These are phyloP conservation scores for Drosophila novamexicana DNA, from an alignment of 1,140 invertebrate genomes.

Conservation along the genomic window DNA sequence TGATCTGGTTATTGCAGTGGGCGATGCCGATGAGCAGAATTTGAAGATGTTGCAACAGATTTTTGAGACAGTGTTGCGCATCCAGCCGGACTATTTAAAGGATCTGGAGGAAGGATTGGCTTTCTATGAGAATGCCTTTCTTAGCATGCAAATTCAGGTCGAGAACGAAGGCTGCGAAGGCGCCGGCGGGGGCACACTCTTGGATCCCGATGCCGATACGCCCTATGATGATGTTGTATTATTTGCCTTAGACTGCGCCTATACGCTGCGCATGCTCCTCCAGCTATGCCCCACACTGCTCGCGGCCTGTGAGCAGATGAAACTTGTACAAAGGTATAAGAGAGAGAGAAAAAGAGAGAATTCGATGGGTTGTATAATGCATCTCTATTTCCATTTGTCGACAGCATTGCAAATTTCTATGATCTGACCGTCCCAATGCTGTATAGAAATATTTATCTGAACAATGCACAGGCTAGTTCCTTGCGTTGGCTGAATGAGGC, in stretches of 20 bases:
- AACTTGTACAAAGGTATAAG: slow-evolving; percentile 67
- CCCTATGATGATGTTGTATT: slow-evolving; percentile 89
- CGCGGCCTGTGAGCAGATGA: slow-evolving; percentile 55
- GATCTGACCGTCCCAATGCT: slow-evolving; percentile 87
- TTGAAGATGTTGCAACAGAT: slow-evolving; percentile 87
- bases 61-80: slow-evolving; percentile 87
- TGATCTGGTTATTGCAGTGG: slow-evolving; percentile 91
- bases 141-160: slow-evolving; percentile 76
- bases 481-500: slow-evolving; percentile 84
- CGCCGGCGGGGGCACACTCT: slow-evolving; percentile 64
- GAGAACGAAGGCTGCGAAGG: slow-evolving; percentile 80
- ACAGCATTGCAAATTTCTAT: slow-evolving; percentile 88
- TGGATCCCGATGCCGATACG: slow-evolving; percentile 65
- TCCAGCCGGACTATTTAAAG: slow-evolving; percentile 89
- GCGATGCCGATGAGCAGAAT: slow-evolving; percentile 86
- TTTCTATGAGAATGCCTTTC: slow-evolving; percentile 85
- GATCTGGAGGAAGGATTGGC: slow-evolving; percentile 87
- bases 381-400: slow-evolving; percentile 39
- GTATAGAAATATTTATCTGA: slow-evolving; percentile 86
- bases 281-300: slow-evolving; percentile 86
- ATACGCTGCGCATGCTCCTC: slow-evolving; percentile 88
- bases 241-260: slow-evolving; percentile 89
- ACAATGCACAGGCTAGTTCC: slow-evolving; percentile 65
- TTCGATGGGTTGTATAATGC: neutral
- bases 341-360: neutral